A percentile compares a stretch with the other conserved stretches of the same genome.
Conservation (phyloP, 2,797 vertebrate species). For the Uromys caudimaculatus region DNA sequence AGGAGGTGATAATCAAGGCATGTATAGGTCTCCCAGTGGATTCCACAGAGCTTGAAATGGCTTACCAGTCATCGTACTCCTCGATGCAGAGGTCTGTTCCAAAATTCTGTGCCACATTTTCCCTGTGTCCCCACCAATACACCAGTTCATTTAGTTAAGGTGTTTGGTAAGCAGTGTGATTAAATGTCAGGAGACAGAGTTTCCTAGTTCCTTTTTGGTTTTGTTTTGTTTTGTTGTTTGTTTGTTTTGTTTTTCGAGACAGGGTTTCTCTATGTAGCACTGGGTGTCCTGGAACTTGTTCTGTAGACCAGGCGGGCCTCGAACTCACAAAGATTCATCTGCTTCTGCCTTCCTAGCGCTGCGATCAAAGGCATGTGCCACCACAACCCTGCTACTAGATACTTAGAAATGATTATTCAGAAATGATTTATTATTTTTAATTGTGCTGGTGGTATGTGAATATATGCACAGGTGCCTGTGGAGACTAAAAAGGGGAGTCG, state of each 20-base stretch:
- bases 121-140: no score
- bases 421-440: neutral
- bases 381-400: neutral
- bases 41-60: neutral
- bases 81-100: neutral
- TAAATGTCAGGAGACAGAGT: neutral
- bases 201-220: neutral
- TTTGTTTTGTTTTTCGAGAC: neutral
- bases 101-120: neutral
- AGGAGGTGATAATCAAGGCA: neutral
- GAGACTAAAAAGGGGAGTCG: neutral
- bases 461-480: neutral
- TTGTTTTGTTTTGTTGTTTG: accelerated
- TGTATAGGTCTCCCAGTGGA: neutral
- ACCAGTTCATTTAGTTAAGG: neutral
- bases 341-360: neutral
- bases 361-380: neutral
- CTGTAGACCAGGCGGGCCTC: neutral
- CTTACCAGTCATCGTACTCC: neutral
- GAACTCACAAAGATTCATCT: neutral
- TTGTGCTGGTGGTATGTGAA: neutral
- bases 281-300: neutral
- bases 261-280: neutral
- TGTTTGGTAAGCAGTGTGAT: neutral
- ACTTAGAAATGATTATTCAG: neutral